Evolutionary conservation across 2,888 invertebrate species (phyloP), one percentile per base, ranked within the genome.

Genomic region (Latheticus oryzae): DNA sequence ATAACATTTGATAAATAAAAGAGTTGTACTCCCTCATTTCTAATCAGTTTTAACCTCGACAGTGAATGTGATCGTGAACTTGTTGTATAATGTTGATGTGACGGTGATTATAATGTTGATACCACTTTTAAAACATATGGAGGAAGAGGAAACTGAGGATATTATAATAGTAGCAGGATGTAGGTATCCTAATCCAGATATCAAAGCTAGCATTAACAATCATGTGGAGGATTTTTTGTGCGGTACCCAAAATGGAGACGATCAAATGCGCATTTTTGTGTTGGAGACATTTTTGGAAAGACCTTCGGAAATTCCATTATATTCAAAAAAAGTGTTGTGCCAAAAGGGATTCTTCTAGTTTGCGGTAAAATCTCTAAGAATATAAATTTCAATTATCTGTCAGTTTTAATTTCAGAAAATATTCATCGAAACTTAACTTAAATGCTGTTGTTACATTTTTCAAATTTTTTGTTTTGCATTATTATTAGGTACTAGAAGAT

Each of bases 21-120:
- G 37, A 47, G 47, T 55, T 47, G 47, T 55, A 55, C 55, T 55
- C 55, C 55, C 55, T 47, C 55, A 47, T 47, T 55, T 55, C 30
- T 47, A 55, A 53, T 64, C 63, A 65, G 64, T 64, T 58, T 56
- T 61, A 65, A 63, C 61, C 60, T 62, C 62, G 65, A 47, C 64
- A 59, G 67, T 62, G 64, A 60, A 53, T 57, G 62, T 55, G 60
- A 61, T 57, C 59, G 53, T 62, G 62, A 60, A 60, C 60, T 58
- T 61, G 53, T 26, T 9, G 15, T 16, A 21, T 9, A 12, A 19
- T 11, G 19, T 15, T 8, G 4, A 21, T 7, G 37, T 19, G 37
- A 37, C 13, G 19, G 38, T 35, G 35, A 35, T 48, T 35, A 30
- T 8, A n/a, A n/a, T n/a, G 32, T 30, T 30, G 45, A 17, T 9